Base-by-base conservation (phyloP, 2,797 vertebrate genomes). In the Catostomus latipinnis region DNA sequence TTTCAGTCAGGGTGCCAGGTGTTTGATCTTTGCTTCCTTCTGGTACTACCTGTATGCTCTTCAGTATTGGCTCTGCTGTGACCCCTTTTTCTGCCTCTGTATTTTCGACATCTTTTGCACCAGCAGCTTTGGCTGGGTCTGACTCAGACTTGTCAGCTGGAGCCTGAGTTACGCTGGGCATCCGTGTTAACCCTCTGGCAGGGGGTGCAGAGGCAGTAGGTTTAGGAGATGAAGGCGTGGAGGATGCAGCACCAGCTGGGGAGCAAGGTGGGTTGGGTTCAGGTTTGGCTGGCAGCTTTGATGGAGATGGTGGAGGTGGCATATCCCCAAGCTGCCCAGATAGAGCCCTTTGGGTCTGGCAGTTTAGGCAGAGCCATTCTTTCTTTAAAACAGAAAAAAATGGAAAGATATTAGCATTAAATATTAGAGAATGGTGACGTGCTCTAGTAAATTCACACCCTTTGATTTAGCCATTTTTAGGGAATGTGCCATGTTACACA, bases 291-390 rank as follows among this genome's bases (percentile, higher is more conserved):
- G 89, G 88, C 77, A 89, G 88, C 81, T 92, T 93, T 86, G 90
- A 88, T 63, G 89, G 86, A 62, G 92, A 91, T n/a, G 87, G 82
- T 0, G 86, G 85, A 86, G 93, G 89, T 48, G 92, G 91, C 74
- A 89, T 73, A 57, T 96, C 95, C 78, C 95, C 97, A 85, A 97
- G 94, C 74, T 98, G 96, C 89, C 96, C 96, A 45, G 96, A 95
- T 82, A 96, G 86, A 63, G 97, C 96, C 92, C 97, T 95, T 89
- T 97, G 95, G 53, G 97, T 99, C 91, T 99, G 98, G 87, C 98
- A 99, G 90, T 94, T 98, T 92, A 99, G 94, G 88, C 98, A 99
- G 76, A 99, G 94, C 98, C 98, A 99, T 94, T 99, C 97, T 90
- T 96, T 96, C 98, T 99, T 94, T 56, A 94, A 94, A 52, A 87